Evolutionary conservation across 2,797 vertebrate species (phyloP).

Genomic region (Lophius americanus): DNA sequence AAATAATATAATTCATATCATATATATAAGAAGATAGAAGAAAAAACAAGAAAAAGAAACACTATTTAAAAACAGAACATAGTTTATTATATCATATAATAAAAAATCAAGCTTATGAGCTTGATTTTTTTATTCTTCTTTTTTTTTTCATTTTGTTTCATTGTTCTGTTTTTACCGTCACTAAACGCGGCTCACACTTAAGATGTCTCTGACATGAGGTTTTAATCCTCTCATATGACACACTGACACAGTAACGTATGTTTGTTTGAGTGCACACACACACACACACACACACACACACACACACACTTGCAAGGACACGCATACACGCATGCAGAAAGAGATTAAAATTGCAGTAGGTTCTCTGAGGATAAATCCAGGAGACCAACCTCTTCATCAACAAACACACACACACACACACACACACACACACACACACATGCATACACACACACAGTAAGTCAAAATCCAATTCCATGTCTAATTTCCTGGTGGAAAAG

Average conservation of each 20-base stretch:
- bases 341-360: conserved; percentile 60
- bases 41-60: too few relatives aligned
- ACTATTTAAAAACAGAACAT: too few relatives aligned
- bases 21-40: too few relatives aligned
- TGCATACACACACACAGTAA: conserved; percentile 2
- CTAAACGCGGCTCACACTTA: conserved; percentile 22
- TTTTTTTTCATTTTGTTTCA: too few relatives aligned
- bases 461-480: not conserved
- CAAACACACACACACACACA: conserved; percentile 15
- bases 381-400: conserved; percentile 31
- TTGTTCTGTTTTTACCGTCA: conserved; percentile 17
- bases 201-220: conserved; percentile 45
- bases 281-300: not conserved
- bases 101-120: too few relatives aligned
- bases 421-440: conserved; percentile 20
- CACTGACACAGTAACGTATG: conserved; percentile 59
- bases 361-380: conserved; percentile 46
- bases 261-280: not conserved
- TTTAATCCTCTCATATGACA: conserved; percentile 62
- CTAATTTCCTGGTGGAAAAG: not conserved
- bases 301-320: not conserved
- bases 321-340: conserved; percentile 8
- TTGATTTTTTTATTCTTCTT: too few relatives aligned
- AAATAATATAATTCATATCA: too few relatives aligned
- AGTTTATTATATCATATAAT: too few relatives aligned